phyloP scores from a whole-genome alignment of 2,113 vertebrate genomes.

The Larimichthys polyactis region DNA sequence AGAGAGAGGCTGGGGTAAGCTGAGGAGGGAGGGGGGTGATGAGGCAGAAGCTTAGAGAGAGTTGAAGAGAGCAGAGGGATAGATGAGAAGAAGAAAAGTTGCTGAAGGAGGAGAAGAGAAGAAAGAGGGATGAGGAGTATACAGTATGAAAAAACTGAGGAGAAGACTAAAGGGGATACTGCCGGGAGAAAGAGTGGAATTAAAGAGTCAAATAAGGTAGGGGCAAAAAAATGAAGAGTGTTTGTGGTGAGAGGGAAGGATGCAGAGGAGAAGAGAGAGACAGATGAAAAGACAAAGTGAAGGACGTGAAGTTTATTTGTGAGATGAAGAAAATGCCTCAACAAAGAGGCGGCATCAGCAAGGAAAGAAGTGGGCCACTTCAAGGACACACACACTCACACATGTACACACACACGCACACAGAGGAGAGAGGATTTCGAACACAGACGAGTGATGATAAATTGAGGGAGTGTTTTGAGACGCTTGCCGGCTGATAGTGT shows the following conservation, averaged over 20 bases:
- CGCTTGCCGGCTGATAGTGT: background rate
- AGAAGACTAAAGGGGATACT: constrained; percentile 54
- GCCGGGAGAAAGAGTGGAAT: constrained; percentile 53
- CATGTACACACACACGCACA: background rate
- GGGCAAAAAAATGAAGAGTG: background rate
- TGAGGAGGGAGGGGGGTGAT: constrained; percentile 44
- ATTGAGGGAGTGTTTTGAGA: constrained; percentile 8
- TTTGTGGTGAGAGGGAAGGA: background rate
- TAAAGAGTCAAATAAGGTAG: constrained; percentile 72
- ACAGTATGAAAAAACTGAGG: constrained; percentile 57
- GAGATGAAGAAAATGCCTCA: constrained; percentile 49
- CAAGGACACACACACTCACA: constrained; percentile 62
- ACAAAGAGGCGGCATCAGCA: constrained; percentile 39
- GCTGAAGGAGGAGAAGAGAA: constrained; percentile 55
- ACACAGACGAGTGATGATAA: constrained; percentile 45
- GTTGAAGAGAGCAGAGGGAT: constrained; percentile 49
- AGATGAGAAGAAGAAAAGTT: constrained; percentile 64
- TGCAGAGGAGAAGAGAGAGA: background rate
- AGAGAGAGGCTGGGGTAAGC: constrained; percentile 53
- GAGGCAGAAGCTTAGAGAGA: constrained; percentile 64
- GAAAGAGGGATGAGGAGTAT: constrained; percentile 72
- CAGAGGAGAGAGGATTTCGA: constrained; percentile 28
- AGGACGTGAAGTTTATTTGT: constrained; percentile 63
- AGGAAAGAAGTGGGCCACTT: constrained; percentile 69
- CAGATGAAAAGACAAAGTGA: constrained; percentile 53